Evolutionary conservation across 2,113 vertebrate genomes (phyloP).

Genomic region (Microcebus murinus): DNA sequence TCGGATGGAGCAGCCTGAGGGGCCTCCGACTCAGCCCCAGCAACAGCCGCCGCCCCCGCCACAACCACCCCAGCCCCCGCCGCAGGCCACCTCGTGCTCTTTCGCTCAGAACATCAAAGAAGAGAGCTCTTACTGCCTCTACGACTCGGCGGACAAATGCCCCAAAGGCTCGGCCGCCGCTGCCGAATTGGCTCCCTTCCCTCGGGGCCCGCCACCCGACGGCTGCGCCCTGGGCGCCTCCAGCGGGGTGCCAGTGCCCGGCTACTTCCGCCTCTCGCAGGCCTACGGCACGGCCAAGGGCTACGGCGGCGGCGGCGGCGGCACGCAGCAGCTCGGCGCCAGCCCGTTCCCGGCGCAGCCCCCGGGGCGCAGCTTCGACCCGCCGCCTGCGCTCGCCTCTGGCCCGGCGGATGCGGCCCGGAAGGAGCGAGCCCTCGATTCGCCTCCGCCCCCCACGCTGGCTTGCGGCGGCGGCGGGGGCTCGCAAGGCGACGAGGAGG

Average conservation of each 20-base stretch:
- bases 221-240: conserved; percentile 86
- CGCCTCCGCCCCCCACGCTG: conserved; percentile 87
- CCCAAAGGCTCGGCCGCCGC: conserved; percentile 90
- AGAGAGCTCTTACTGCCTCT: conserved; percentile 97
- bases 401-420: conserved; percentile 87
- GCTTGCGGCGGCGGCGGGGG: conserved; percentile 84
- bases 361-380: conserved; percentile 88
- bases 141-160: conserved; percentile 97
- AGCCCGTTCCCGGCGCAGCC: conserved; percentile 89
- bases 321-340: conserved; percentile 86
- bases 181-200: conserved; percentile 90
- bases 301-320: conserved; percentile 78
- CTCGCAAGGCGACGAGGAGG: conserved; percentile 91
- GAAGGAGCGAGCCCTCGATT: conserved; percentile 88
- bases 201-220: conserved; percentile 87
- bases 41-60: conserved; percentile 84
- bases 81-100: conserved; percentile 92
- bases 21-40: conserved; percentile 84
- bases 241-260: conserved; percentile 94
- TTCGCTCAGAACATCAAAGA: conserved; percentile 98
- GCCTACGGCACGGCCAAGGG: conserved; percentile 93
- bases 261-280: conserved; percentile 98
- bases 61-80: conserved; percentile 89
- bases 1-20: conserved; percentile 92
- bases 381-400: conserved; percentile 86